Evolutionary conservation across 1,140 invertebrate species (phyloP), one percentile per base, ranked within the genome.

Genomic region (Ceratina calcarata): DNA sequence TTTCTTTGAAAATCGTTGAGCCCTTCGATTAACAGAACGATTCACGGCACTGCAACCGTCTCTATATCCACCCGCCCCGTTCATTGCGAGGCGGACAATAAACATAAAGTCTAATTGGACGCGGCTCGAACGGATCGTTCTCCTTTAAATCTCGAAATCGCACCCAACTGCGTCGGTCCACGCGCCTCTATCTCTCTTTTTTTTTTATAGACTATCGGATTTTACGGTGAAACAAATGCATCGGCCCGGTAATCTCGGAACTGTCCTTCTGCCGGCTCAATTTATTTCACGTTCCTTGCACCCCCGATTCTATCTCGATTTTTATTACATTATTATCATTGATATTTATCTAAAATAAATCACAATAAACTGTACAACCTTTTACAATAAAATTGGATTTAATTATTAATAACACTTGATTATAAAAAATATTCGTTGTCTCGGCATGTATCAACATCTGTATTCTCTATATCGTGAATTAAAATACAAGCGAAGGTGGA

Each of bases 211-310:
- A 81, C 78, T 88, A 89, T 89, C 85, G 85, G 85, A 87, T 86
- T 87, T 87, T 82, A 87, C 81, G 78, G 78, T 64, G 77, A 89
- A 89, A 88, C 87, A 88, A 89, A 89, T 88, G 88, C 85, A 81
- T 75, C 76, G 64, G 60, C 58, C 49, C 80, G 78, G 78, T 88
- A 87, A 89, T 89, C 81, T 78, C 74, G 83, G 62, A 82, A 85
- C 79, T 75, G 73, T 86, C 86, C 82, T 87, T 84, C 67, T 65
- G 66, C 71, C 67, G 74, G 76, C 84, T 87, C 83, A 79, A 88
- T 89, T 89, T 89, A 89, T 87, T 88, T 88, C 86, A 79, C 37
- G 37, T 45, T 45, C 37, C 37, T 45, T 10, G 37, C 37, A 6
- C 37, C 6, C 10, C 2, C 10, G 37, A 45, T 45, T 45, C 37